Evolutionary conservation across 2,797 vertebrate genomes (phyloP), one percentile per base, ranked within the genome.

Genomic region (Anisognathus igniventris): DNA sequence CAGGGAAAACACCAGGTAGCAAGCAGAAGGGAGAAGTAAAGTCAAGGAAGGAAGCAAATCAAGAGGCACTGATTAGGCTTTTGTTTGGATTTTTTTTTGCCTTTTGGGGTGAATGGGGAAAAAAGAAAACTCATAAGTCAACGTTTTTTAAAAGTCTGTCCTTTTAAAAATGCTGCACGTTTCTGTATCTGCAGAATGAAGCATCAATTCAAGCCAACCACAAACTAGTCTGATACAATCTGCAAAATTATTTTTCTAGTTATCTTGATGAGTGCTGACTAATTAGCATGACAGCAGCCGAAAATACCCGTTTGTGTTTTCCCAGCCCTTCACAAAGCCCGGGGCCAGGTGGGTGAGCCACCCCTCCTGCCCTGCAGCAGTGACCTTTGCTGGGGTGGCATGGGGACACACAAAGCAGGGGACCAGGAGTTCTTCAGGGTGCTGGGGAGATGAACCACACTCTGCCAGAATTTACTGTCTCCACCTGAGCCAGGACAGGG

Each of bases 301-400:
- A 31, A 87, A 91, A n/a, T 5, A 4, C 33, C 28, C 2, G 0
- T 42, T 73, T 48, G n/a, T 64, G 39, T 14, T 18, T 9, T 14
- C 47, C 64, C 54, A 35, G 0, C 2, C 31, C 35, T 39, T 6
- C 15, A n/a, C 18, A 31, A 10, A 6, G 35, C 42, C 54, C 5
- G 42, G 48, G 58, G 12, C 30, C 40, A 1, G 42, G 21, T 11
- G 31, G 21, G 35, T 33, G 39, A 27, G 65, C 7, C n/a, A 21
- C 6, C 37, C 33, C 35, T 60, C 39, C 2, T 25, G 40, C 25
- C 53, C 58, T 10, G 20, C 44, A 64, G 44, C 53, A 47, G 42
- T 0, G 1, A 7, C 28, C 22, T 51, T 51, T 51, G 30, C 58
- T 60, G 50, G 19, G 60, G 19, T 1, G 1, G 0, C 1, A 22